These are phyloP conservation scores for Parnassius glacialis DNA, from an alignment of 2,888 invertebrate genomes.

Conservation along the genomic window DNA sequence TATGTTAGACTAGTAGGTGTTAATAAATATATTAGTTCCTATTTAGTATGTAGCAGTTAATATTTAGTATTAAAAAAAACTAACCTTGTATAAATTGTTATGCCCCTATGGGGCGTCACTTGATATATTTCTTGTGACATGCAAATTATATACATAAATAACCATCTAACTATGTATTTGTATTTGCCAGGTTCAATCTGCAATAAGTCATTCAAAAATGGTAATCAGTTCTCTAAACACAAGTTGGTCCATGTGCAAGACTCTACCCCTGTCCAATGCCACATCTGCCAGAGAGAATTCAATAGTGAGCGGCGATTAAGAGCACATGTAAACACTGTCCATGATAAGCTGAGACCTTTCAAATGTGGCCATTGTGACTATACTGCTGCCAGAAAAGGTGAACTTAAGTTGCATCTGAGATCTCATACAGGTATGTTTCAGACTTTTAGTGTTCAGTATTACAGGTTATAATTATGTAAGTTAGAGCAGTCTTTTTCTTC, in stretches of 20 bases:
- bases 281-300: slow-evolving; percentile 82
- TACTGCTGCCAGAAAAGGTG: slow-evolving; percentile 83
- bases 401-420: slow-evolving; percentile 84
- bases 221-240: slow-evolving; percentile 89
- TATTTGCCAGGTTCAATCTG: slow-evolving; percentile 79
- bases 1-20: too few species aligned
- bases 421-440: slow-evolving; percentile 83
- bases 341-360: slow-evolving; percentile 84
- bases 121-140: too few species aligned
- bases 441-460: too few species aligned
- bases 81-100: too few species aligned
- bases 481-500: too few species aligned
- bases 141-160: too few species aligned
- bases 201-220: slow-evolving; percentile 89
- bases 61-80: too few species aligned
- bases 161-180: not conserved
- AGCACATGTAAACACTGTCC: slow-evolving; percentile 82
- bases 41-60: too few species aligned
- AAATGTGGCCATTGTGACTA: slow-evolving; percentile 86
- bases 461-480: too few species aligned
- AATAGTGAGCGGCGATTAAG: slow-evolving; percentile 74
- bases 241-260: slow-evolving; percentile 80
- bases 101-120: too few species aligned
- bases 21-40: too few species aligned
- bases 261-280: slow-evolving; percentile 63